Conservation (phyloP, 2,113 vertebrate genomes). For the Baryphthengus martii region DNA sequence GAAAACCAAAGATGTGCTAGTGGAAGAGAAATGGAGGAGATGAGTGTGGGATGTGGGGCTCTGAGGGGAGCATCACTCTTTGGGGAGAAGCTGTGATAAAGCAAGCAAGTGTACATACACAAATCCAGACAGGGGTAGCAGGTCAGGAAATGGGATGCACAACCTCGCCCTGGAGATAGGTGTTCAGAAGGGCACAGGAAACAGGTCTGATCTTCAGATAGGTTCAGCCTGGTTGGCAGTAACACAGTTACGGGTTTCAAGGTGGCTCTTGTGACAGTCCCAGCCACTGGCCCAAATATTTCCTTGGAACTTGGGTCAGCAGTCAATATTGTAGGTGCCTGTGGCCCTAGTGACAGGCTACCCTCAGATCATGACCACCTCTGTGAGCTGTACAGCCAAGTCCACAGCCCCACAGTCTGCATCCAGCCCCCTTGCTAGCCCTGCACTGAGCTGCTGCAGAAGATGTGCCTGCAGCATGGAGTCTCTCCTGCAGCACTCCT, state of each 20-base stretch:
- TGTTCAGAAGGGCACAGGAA: neutral
- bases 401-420: neutral
- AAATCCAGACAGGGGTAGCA: accelerated
- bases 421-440: accelerated
- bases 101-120: neutral
- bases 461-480: accelerated
- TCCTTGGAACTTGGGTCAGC: neutral
- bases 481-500: neutral
- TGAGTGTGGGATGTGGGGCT: accelerated
- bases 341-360: neutral
- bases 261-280: neutral
- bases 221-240: neutral
- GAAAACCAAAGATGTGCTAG: neutral
- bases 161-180: accelerated
- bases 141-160: neutral
- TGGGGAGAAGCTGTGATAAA: neutral
- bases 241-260: neutral
- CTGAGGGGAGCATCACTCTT: neutral
- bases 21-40: neutral
- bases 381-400: neutral
- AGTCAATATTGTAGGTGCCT: neutral
- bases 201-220: neutral
- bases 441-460: neutral
- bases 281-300: neutral
- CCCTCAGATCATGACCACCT: neutral